phyloP scores from a whole-genome alignment of 2,113 vertebrate species.

The Pogona vitticeps region DNA sequence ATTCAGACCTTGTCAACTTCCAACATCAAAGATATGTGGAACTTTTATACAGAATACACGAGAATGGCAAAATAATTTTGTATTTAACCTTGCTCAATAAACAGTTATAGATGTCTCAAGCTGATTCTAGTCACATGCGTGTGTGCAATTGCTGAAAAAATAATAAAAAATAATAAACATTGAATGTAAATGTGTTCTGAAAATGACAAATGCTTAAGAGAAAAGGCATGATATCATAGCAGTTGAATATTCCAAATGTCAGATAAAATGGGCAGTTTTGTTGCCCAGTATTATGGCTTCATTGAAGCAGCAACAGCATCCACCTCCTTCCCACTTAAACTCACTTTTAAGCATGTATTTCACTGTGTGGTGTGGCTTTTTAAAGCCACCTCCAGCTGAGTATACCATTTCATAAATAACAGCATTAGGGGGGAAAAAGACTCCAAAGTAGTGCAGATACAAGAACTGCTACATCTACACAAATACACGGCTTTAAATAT shows the following conservation, averaged over 20 bases:
- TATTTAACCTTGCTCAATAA: background rate
- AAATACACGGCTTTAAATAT: constrained; percentile 7
- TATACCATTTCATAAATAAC: constrained; percentile 18
- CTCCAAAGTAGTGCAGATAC: constrained; percentile 6
- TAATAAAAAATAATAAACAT: constrained; percentile 3
- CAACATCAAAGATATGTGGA: too few relatives aligned
- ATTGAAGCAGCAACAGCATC: constrained; percentile 10
- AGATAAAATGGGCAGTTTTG: background rate
- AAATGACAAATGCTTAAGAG: background rate
- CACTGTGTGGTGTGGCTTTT: background rate
- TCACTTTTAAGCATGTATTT: constrained; percentile 14
- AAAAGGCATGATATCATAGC: background rate
- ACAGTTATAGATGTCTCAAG: background rate
- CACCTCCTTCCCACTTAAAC: constrained; percentile 1
- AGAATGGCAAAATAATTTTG: background rate
- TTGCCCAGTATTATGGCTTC: background rate
- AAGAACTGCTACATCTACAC: background rate
- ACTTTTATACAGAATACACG: background rate
- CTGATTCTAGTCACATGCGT: background rate
- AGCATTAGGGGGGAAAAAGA: background rate
- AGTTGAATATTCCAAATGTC: background rate
- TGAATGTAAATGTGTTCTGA: background rate
- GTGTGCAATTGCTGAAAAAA: background rate
- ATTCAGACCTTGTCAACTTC: background rate
- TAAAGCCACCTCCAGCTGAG: constrained; percentile 26